Evolutionary conservation across 1,140 invertebrate species (phyloP).

Genomic region (Lamellibrachia luymesi): DNA sequence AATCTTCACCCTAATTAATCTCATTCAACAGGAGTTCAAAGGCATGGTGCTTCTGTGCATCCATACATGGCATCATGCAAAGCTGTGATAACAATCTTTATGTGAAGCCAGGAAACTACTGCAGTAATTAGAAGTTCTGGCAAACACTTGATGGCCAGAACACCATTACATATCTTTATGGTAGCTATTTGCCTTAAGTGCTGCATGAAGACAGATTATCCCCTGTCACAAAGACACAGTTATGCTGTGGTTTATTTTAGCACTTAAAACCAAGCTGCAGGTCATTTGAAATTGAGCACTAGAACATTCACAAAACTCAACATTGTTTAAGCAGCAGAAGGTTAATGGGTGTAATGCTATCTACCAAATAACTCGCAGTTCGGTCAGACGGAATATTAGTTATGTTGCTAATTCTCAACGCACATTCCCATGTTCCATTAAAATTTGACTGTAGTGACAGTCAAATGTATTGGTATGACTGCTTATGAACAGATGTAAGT

Average conservation of each 20-base stretch:
- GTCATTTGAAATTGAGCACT: background rate
- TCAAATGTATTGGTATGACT: background rate
- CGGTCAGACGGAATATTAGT: background rate
- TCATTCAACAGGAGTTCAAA: background rate
- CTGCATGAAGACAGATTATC: background rate
- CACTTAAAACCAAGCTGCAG: background rate
- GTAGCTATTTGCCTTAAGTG: background rate
- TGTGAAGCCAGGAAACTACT: background rate
- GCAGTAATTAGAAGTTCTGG: background rate
- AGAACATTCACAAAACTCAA: background rate
- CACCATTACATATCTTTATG: background rate
- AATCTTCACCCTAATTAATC: constrained; percentile 5
- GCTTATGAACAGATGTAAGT: background rate
- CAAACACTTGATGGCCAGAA: background rate
- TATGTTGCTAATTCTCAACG: background rate
- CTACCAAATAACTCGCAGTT: background rate
- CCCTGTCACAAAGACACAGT: background rate
- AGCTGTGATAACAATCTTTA: constrained; percentile 5
- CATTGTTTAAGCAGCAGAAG: background rate
- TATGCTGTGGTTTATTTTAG: background rate
- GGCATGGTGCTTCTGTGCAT: background rate
- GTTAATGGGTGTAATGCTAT: background rate
- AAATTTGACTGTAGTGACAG: background rate
- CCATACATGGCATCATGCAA: background rate
- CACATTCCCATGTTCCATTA: background rate